These are phyloP conservation scores for Nansenia antarctica DNA, from an alignment of 2,113 vertebrate genomes.

Conservation along the genomic window DNA sequence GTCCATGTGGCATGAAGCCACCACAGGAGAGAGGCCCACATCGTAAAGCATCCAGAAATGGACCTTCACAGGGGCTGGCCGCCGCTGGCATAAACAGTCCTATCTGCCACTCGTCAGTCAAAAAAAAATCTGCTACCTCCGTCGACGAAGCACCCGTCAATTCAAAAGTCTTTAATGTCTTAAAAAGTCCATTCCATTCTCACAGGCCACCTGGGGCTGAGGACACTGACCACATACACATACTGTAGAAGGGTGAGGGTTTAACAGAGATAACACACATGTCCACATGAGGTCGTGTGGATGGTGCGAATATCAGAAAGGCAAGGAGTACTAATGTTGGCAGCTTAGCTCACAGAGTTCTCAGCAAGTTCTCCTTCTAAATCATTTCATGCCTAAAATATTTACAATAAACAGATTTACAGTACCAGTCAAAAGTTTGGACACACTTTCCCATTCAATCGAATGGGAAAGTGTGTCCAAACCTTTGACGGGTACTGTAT, in stretches of 20 bases:
- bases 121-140: too few species aligned
- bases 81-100: too few species aligned
- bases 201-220: not conserved
- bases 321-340: not conserved
- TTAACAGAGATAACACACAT: not conserved
- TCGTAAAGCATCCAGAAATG: slow-evolving; percentile 23
- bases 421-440: not conserved
- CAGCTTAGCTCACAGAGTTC: not conserved
- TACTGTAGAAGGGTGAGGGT: not conserved
- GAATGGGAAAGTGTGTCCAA: too few species aligned
- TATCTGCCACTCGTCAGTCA: too few species aligned
- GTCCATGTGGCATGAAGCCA: too few species aligned
- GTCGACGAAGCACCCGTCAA: too few species aligned
- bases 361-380: not conserved
- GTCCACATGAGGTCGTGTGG: not conserved
- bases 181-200: not conserved
- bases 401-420: not conserved
- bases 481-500: too few species aligned
- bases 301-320: not conserved
- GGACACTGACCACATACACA: not conserved
- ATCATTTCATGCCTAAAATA: not conserved
- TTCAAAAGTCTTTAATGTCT: too few species aligned
- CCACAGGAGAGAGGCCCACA: slow-evolving; percentile 2
- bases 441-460: not conserved
- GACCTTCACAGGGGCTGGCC: too few species aligned